Base-by-base conservation (phyloP, 2,888 invertebrate species). In the Pseudanteris insignis region DNA sequence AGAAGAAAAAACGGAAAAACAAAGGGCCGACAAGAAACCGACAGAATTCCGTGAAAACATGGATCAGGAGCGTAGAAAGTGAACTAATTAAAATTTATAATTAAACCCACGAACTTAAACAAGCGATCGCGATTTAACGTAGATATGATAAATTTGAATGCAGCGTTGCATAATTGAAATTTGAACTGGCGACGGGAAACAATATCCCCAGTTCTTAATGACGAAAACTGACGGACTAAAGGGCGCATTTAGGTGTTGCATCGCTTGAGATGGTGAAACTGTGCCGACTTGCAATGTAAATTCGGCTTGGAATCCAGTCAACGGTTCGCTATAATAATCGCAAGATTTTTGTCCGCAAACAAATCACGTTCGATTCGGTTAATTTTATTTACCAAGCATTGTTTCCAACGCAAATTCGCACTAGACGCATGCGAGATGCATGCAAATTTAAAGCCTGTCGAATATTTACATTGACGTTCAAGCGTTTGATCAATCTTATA, bases 291-390 rank as follows among this genome's bases (percentile, higher is more conserved):
- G 14, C 33, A 14, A 37, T 34, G 29, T 26, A 50, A 58, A 58
- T 58, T 33, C 33, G 29, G 50, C 30, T 50, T 41, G 37, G 44
- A 44, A 58, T 50, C 24, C 25, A 33, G 33, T 15, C 37, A 11
- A 26, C 14, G 9, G 18, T 9, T 40, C 34, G 28, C 10, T 21
- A 30, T 26, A 48, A 14, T 14, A 11, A 25, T 24, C 36, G 26
- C 11, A 43, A 36, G 43, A 57, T 48, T 41, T 48, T 57, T 36
- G 57, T 43, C 43, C 26, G 26, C 12, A 8, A 26, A 29, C 21
- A 15, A 47, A 41, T 55, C 41, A 25, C 11, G 18, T 15, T 44
- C 43, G 43, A 46, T 54, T 36, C 21, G 15, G 30, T 38, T 26
- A 38, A 37, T 33, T 54, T 50, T 28, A 37, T 40, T 40, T 18